Evolutionary conservation across 2,797 vertebrate species (phyloP).

Genomic region (Neoniphon sammara): DNA sequence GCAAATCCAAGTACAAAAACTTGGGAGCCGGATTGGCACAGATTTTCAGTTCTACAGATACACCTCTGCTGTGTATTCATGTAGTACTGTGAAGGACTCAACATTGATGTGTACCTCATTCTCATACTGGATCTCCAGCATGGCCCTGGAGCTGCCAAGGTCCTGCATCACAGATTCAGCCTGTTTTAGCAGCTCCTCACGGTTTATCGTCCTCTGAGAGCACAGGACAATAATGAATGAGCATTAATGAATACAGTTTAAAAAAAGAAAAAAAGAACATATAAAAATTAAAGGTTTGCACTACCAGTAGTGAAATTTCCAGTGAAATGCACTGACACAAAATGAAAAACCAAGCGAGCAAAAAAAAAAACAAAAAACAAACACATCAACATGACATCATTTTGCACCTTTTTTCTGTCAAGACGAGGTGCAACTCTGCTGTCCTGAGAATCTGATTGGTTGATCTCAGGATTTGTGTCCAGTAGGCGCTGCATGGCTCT

Average conservation of each 20-base stretch:
- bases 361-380: no score
- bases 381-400: background rate
- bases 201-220: constrained; percentile 96
- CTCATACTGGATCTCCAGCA: constrained; percentile 99
- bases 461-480: constrained; percentile 99
- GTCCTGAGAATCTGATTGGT: constrained; percentile 99
- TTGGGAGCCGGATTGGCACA: no score
- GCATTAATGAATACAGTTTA: background rate
- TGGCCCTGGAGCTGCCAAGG: constrained; percentile 97
- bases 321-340: background rate
- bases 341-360: background rate
- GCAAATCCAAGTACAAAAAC: no score
- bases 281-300: no score
- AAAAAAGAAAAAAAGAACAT: background rate
- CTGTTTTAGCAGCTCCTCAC: constrained; percentile 98
- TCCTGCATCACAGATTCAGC: constrained; percentile 99
- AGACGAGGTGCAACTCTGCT: constrained; percentile 97
- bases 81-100: background rate
- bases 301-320: background rate
- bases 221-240: background rate
- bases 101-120: constrained; percentile 89
- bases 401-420: constrained; percentile 89
- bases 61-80: background rate
- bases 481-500: constrained; percentile 98
- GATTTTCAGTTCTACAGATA: no score